Conservation (phyloP, 1,140 invertebrate genomes). For the Drosophila micromelanica region DNA sequence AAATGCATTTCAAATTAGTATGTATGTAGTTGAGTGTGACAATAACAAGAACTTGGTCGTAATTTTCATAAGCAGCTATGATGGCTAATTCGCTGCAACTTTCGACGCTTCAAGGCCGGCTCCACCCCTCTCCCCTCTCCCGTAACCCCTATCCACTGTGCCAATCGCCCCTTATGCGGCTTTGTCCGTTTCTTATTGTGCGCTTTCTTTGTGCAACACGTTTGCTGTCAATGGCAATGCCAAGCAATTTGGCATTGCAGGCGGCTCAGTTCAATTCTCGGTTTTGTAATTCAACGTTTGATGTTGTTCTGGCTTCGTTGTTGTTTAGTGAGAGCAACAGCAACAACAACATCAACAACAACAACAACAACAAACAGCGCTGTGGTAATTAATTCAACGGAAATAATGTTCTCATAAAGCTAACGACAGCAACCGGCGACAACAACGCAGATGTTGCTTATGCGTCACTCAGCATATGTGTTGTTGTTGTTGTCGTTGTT, state of each 20-base stretch:
- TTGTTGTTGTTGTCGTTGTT: conserved; percentile 9
- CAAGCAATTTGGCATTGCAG: conserved; percentile 43
- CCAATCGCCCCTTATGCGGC: neutral
- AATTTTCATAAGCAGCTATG: conserved; percentile 11
- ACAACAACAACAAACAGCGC: conserved; percentile 8
- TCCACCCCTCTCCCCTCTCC: neutral
- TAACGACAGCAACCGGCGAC: conserved; percentile 19
- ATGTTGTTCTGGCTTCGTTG: neutral
- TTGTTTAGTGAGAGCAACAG: conserved; percentile 13
- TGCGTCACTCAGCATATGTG: conserved; percentile 43
- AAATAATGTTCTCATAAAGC: conserved; percentile 62
- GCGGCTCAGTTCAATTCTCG: conserved; percentile 41
- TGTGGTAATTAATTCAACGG: conserved; percentile 71
- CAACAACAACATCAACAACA: conserved; percentile 1
- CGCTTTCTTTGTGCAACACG: conserved; percentile 50
- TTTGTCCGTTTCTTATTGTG: neutral
- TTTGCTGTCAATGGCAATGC: conserved; percentile 49
- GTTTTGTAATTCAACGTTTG: conserved; percentile 16
- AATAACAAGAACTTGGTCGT: conserved; percentile 25
- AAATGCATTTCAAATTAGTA: neutral
- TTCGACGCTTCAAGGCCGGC: conserved; percentile 34
- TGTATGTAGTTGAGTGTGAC: neutral
- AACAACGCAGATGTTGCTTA: conserved; percentile 12
- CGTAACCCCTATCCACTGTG: neutral
- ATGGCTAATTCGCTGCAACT: conserved; percentile 36